Base-by-base conservation (phyloP, 2,888 invertebrate genomes). In the Clostera curtula region DNA sequence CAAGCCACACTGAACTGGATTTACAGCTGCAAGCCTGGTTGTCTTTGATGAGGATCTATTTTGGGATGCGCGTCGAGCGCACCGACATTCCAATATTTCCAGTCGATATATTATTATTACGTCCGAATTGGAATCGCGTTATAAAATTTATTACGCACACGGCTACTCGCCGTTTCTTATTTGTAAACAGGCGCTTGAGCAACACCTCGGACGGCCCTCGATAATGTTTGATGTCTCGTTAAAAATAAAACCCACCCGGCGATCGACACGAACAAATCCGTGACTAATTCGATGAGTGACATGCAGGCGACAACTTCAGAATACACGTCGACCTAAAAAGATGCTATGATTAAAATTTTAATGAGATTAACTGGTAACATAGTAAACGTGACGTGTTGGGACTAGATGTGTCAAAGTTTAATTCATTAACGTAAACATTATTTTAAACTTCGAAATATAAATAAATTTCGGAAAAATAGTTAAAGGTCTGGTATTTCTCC, bases 1-100 rank as follows among this genome's bases (percentile, higher is more conserved):
- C 77, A 74, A 73, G 74, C 75, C 68, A 77, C 74, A 74, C 67
- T 79, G 80, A 83, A 80, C 77, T 77, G 79, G 82, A 82, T 83
- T 83, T 83, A 83, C 83, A 80, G 82, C 83, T 77, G 77, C 79
- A 75, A 79, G 75, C 76, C 76, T 82, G 76, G 68, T 76, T 74
- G 80, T 82, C 83, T 83, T 83, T 83, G 83, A 83, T 82, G 83
- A 83, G 75, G 72, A 74, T 74, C 73, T 83, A 83, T 83, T 82
- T 83, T 66, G 60, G 72, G 80, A 77, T 59, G 58, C 70, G 68
- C 62, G 69, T 70, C 69, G 74, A 68, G 74, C 77, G 75, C 73
- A 75, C 70, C 66, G 71, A 70, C 74, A 79, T 80, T 74, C 76
- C 82, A 68, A 82, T 83, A 82, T 73, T 75, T 73, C 70, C 64